Evolutionary conservation across 2,888 invertebrate genomes (phyloP), one percentile per base, ranked within the genome.

Genomic region (Cheilosia variabilis): DNA sequence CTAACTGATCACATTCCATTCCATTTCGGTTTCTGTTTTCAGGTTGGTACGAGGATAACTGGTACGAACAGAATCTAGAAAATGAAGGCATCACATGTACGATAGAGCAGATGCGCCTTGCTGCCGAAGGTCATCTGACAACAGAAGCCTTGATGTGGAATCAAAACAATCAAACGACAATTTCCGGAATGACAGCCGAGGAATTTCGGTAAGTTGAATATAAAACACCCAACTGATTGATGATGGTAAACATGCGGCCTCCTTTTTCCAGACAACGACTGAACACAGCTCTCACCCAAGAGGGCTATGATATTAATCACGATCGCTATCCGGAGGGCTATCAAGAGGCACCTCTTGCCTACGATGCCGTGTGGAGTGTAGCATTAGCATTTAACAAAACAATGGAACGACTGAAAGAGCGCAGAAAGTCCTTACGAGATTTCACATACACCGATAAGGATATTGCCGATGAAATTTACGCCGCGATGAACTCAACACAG

Each of bases 91-190:
- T 99, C 86, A 96, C 97, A 87, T 99, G 99, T 91, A 98, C 98
- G 0, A 95, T 95, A 79, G 97, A 98, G 88, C 95, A 99, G 93
- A 98, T 99, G 98, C 94, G 96, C 55, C 94, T 95, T 88, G 99
- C 99, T 0, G 98, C 99, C 1, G 98, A 99, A 92, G 99, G 99
- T 2, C 99, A 99, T 92, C 94, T 99, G 73, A 99, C 99, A 50
- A 99, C 99, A 0, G 99, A 99, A 92, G 99, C 99, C 24, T 95
- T 99, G 55, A 99, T 99, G 97, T 97, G 99, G 96, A 99, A 99
- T 93, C 98, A 98, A 91, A 98, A 98, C 92, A 96, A 97, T 91
- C 96, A 97, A 92, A 96, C 96, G 87, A 99, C 99, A 75, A 96
- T 98, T 89, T 98, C 99, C 50, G 98, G 98, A 88, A 98, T 98